A percentile compares a stretch with the other conserved stretches of the same genome.
Conservation (phyloP, 2,113 vertebrate genomes). For the Cavia aperea region DNA sequence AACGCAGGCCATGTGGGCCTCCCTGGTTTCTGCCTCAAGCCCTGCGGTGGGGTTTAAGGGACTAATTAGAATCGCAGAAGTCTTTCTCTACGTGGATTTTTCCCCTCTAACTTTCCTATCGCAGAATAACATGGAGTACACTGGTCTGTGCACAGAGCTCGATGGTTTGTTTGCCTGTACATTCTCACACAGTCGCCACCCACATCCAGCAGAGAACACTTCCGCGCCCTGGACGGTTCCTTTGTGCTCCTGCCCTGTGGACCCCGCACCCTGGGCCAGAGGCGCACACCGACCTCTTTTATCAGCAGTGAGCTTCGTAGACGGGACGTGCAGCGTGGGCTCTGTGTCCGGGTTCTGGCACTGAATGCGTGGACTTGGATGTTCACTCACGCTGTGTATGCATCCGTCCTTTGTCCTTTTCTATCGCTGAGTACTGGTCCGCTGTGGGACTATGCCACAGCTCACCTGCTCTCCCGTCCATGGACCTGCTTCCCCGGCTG, state of each 20-base stretch:
- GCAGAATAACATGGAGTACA: not conserved
- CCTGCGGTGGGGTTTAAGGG: constrained; percentile 28
- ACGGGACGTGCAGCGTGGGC: accelerated
- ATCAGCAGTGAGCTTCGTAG: not conserved
- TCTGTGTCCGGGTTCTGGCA: not conserved
- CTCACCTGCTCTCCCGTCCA: accelerated
- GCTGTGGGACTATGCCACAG: not conserved
- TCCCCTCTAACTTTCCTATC: not conserved
- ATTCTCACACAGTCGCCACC: not conserved
- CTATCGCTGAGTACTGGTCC: not conserved
- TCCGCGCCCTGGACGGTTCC: not conserved
- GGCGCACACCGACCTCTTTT: not conserved
- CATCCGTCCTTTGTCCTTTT: not conserved
- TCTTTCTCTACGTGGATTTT: constrained; percentile 6
- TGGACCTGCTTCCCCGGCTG: accelerated
- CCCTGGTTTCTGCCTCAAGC: constrained; percentile 35
- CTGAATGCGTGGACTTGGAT: not conserved
- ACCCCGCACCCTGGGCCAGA: not conserved
- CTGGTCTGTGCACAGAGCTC: not conserved
- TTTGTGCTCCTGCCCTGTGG: not conserved
- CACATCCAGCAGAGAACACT: constrained; percentile 7
- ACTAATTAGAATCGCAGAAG: constrained; percentile 55
- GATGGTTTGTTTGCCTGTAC: not conserved
- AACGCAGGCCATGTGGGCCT: not conserved
- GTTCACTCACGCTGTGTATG: accelerated